phyloP scores from a whole-genome alignment of 2,888 invertebrate species.

The Ceramica pisi region DNA sequence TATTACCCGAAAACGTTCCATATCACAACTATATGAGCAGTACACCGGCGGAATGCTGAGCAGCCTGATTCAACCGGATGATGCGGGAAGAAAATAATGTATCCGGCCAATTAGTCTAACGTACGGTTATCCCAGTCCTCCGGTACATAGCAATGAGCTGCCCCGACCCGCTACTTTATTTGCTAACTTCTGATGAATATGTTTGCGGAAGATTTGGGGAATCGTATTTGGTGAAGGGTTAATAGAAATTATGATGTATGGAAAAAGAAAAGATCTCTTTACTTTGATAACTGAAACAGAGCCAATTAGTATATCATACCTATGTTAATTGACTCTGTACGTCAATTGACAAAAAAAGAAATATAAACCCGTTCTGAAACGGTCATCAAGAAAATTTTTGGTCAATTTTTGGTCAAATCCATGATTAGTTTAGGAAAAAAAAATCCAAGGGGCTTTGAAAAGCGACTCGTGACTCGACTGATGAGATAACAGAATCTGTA shows the following conservation, averaged over 20 bases:
- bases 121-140: slow-evolving; percentile 57
- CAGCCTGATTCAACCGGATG: slow-evolving; percentile 29
- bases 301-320: too few relatives aligned
- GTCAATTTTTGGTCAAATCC: too few relatives aligned
- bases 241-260: neutral
- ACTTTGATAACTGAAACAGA: too few relatives aligned
- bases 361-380: too few relatives aligned
- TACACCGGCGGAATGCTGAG: slow-evolving; percentile 50
- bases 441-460: too few relatives aligned
- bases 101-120: slow-evolving; percentile 70
- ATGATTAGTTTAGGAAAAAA: too few relatives aligned
- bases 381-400: too few relatives aligned
- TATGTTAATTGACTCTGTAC: too few relatives aligned
- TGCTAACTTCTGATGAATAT: slow-evolving; percentile 48
- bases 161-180: slow-evolving; percentile 42
- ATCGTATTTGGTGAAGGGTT: neutral
- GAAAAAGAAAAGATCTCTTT: neutral
- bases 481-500: too few relatives aligned
- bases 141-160: slow-evolving; percentile 65
- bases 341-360: too few relatives aligned
- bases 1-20: slow-evolving; percentile 50
- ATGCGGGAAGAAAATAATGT: slow-evolving; percentile 62
- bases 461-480: too few relatives aligned
- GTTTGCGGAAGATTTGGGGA: slow-evolving; percentile 20
- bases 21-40: slow-evolving; percentile 59